Evolutionary conservation across 2,113 vertebrate genomes (phyloP).

Genomic region (Lates calcarifer): DNA sequence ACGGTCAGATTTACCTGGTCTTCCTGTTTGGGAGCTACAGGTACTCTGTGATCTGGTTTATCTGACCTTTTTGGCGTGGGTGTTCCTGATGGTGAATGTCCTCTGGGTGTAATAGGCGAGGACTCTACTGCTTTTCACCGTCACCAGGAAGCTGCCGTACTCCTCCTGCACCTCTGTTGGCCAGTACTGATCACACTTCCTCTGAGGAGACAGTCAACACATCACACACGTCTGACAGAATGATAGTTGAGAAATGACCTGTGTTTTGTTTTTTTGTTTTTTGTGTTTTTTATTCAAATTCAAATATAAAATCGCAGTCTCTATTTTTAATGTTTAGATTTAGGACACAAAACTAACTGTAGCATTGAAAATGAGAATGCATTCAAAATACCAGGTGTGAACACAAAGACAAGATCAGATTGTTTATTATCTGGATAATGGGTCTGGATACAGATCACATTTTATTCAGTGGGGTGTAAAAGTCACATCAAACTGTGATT

Average conservation of each 20-base stretch:
- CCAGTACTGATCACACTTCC: slow-evolving; percentile 99
- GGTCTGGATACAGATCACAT: too few relatives aligned
- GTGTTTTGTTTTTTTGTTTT: too few relatives aligned
- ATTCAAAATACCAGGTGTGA: too few relatives aligned
- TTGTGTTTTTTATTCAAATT: background rate
- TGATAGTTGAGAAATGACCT: background rate
- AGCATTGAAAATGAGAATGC: too few relatives aligned
- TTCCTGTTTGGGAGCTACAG: background rate
- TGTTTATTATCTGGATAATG: too few relatives aligned
- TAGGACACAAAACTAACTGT: background rate
- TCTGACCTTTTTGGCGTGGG: slow-evolving; percentile 90
- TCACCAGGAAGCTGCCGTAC: slow-evolving; percentile 92
- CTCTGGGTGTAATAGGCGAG: slow-evolving; percentile 94
- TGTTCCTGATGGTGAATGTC: slow-evolving; percentile 91
- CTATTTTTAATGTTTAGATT: background rate
- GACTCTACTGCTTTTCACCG: slow-evolving; percentile 87
- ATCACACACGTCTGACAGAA: background rate
- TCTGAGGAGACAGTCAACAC: slow-evolving; percentile 81
- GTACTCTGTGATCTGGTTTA: background rate
- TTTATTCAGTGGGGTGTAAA: too few relatives aligned
- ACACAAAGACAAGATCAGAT: too few relatives aligned
- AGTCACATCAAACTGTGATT: background rate
- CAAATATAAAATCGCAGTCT: background rate
- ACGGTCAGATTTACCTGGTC: background rate
- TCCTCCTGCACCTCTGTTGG: slow-evolving; percentile 93